phyloP scores from a whole-genome alignment of 2,888 invertebrate genomes.

The Chaitophorus viminalis region DNA sequence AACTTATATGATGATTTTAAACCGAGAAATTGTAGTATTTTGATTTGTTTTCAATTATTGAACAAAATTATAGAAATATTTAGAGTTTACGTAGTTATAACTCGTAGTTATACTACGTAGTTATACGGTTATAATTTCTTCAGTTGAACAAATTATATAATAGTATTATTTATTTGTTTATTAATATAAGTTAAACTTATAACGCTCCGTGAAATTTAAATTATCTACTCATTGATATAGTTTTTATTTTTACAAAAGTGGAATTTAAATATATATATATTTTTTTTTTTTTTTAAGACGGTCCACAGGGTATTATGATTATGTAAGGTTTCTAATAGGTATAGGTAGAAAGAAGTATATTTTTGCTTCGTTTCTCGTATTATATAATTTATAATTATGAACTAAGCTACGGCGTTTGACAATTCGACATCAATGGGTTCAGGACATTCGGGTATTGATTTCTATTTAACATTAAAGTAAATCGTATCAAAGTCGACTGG shows the following conservation, averaged over 20 bases:
- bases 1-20: too few species aligned
- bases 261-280: background rate
- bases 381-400: background rate
- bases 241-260: background rate
- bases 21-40: too few species aligned
- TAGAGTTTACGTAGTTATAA: too few species aligned
- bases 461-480: slow-evolving; percentile 14
- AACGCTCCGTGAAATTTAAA: background rate
- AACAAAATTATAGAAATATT: too few species aligned
- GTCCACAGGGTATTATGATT: background rate
- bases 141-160: background rate
- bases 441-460: background rate
- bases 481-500: background rate
- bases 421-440: slow-evolving; percentile 2
- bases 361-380: slow-evolving; percentile 13
- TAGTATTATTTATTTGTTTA: background rate
- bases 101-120: too few species aligned
- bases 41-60: too few species aligned
- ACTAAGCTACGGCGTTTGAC: background rate
- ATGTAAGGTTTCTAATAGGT: background rate
- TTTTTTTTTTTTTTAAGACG: background rate
- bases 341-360: background rate
- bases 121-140: too few species aligned
- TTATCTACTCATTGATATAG: too few species aligned
- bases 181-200: background rate